Conservation (phyloP, 2,797 vertebrate genomes). For the Nyctibius grandis region DNA sequence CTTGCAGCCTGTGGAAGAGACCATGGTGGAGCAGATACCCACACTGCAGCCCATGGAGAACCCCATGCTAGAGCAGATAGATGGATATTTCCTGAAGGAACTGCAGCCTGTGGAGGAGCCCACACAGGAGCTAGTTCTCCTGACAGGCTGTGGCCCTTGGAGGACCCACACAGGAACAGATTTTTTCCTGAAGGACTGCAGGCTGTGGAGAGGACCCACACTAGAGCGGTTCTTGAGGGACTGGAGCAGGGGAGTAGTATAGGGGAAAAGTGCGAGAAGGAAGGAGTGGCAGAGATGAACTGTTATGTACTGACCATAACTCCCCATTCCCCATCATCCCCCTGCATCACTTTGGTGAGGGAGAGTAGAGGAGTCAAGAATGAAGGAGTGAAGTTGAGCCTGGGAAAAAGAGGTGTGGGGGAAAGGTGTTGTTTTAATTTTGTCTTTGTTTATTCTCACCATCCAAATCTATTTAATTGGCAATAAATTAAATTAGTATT, state of each 20-base stretch:
- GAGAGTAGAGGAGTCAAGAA: not conserved
- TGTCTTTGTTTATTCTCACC: not conserved
- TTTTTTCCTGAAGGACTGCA: not conserved
- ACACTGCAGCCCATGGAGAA: not conserved
- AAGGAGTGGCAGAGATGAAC: not conserved
- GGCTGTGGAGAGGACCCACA: not conserved
- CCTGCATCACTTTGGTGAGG: rapidly evolving
- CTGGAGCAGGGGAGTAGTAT: not conserved
- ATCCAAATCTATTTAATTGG: not conserved
- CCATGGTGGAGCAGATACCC: not conserved
- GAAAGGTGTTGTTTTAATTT: not conserved
- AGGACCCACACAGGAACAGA: not conserved
- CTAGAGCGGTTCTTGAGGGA: not conserved
- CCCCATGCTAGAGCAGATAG: not conserved
- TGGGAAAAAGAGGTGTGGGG: not conserved
- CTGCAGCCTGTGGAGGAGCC: not conserved
- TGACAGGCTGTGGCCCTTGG: not conserved
- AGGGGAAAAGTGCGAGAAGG: not conserved
- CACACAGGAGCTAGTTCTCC: not conserved
- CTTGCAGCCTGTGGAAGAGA: not conserved
- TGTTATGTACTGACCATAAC: not conserved
- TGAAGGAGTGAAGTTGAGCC: not conserved
- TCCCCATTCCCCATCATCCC: rapidly evolving
- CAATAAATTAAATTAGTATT: not conserved
- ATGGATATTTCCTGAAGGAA: not conserved